Evolutionary conservation across 2,113 vertebrate species (phyloP).

Genomic region (Caranx ignobilis): DNA sequence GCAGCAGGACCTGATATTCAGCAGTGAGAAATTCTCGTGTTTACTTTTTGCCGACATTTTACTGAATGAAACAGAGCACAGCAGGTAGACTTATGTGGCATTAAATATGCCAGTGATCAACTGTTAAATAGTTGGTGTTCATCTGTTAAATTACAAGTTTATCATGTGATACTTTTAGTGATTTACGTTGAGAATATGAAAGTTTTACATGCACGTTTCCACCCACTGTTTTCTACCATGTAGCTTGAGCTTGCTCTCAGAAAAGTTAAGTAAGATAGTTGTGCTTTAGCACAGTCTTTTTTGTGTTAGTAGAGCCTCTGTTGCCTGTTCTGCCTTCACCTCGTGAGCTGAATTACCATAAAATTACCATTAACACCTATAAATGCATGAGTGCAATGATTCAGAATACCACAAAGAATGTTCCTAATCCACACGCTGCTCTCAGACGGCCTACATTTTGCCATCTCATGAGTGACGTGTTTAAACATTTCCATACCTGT

Average conservation of each 20-base stretch:
- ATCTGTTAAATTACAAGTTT: background rate
- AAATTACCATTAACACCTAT: background rate
- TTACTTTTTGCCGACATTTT: too few species aligned
- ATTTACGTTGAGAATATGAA: background rate
- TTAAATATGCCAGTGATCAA: too few species aligned
- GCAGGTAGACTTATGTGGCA: too few species aligned
- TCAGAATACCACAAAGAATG: slow-evolving; percentile 21
- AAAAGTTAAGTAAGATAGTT: background rate
- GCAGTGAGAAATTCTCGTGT: background rate
- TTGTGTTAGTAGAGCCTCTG: background rate
- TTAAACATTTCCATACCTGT: slow-evolving; percentile 56
- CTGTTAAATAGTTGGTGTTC: background rate
- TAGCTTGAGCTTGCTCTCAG: too few species aligned
- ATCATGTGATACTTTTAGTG: too few species aligned
- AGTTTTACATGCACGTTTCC: background rate
- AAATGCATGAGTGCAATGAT: background rate
- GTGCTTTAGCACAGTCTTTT: background rate
- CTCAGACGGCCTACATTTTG: slow-evolving; percentile 27
- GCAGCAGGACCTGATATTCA: background rate
- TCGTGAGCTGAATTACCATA: slow-evolving; percentile 4
- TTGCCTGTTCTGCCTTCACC: background rate
- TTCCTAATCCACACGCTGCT: slow-evolving; percentile 14
- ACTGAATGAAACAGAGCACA: background rate
- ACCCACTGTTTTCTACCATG: too few species aligned
- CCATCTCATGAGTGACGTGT: slow-evolving; percentile 31